Base-by-base conservation (phyloP, 2,888 invertebrate species). In the Leucania comma region DNA sequence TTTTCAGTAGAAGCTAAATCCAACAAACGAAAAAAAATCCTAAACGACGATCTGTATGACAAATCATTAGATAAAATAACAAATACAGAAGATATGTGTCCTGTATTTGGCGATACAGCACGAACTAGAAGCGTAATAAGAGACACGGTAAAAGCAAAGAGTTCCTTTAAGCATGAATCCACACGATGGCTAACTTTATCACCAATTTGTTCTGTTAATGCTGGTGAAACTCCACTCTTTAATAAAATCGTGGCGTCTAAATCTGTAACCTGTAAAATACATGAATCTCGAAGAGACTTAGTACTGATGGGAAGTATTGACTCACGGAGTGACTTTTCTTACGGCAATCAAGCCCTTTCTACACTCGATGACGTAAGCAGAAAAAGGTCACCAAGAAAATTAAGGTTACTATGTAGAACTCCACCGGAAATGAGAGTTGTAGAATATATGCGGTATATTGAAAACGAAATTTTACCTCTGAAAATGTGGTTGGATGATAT, bases 391-490 rank as follows among this genome's bases (percentile, higher is more conserved):
- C 22, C 51, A 20, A 72, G 56, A 59, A 63, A 22, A 67, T 26
- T 67, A n/a, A 71, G 46, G 14, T 4, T n/a, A 9, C 53, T 58
- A n/a, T 58, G 58, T 50, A 78, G 89, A 81, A 81, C 85, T 75
- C 78, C 87, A 29, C 92, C 92, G n/a, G 89, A 92, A 86, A 78
- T 86, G 58, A 88, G 92, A 82, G 87, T 94, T 20, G 89, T 90
- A 3, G 78, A 92, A 61, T 92, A 90, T 74, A 68, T 90, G 24
- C 85, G 87, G 81, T 82, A 86, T 20, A 90, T 95, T 84, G 90
- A 94, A 87, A 89, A 83, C 50, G 94, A 94, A 87, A 89, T 95
- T 66, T 79, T 88, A 72, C 95, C 95, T 1, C 74, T 95, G 42
- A 92, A 92, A 87, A 70, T 88, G 35, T 86, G 90, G 85, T 84